Base-by-base conservation (phyloP, 2,113 vertebrate species). In the Varanus salvator region DNA sequence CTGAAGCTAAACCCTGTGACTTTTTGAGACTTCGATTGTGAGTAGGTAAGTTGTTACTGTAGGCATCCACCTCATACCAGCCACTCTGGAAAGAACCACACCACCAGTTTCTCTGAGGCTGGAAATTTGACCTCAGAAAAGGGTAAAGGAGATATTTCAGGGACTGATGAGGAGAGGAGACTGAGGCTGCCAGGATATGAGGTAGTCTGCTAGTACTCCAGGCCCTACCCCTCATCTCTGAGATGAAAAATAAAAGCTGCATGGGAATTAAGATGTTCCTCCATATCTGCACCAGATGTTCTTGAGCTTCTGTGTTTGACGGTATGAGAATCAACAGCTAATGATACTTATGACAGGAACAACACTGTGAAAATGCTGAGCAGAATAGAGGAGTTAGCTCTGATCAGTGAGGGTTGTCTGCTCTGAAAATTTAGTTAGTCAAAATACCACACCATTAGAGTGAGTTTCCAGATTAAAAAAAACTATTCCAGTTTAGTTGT, bases 351-450 rank as follows among this genome's bases (percentile, higher is more conserved):
- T 89, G 91, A 66, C 38, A 93, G 85, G 92, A 87, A 92, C 48
- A 11, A 90, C 92, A 91, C 80, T 87, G 78, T 84, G 69, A 88
- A 91, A 90, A 96, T 95, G 90, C 93, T 91, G 64, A 86, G 75
- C 78, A 89, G 94, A 84, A 96, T 91, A 94, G 92, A 66, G 87
- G 38, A 78, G 38, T 68, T 78, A 31, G 31, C 80, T 87, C 76
- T 90, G 87, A 97, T 97, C 96, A 94, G 82, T 97, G 91, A 89
- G 94, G 94, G 91, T 3, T 85, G 77, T 71, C 44, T 84, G n/a
- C 0, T 89, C 8, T 57, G 27, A 0, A 94, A 93, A 90, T 91
- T 8, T 44, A 64, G 7, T 17, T 17, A 82, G 60, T 80, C 19
- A 68, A 87, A 0, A 0, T 23, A 91, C 17, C 11, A 84, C 0